A percentile compares a stretch with the other conserved stretches of the same genome.
These are phyloP conservation scores for Malurus cyaneus DNA, from an alignment of 2,113 vertebrate genomes.

Conservation along the genomic window DNA sequence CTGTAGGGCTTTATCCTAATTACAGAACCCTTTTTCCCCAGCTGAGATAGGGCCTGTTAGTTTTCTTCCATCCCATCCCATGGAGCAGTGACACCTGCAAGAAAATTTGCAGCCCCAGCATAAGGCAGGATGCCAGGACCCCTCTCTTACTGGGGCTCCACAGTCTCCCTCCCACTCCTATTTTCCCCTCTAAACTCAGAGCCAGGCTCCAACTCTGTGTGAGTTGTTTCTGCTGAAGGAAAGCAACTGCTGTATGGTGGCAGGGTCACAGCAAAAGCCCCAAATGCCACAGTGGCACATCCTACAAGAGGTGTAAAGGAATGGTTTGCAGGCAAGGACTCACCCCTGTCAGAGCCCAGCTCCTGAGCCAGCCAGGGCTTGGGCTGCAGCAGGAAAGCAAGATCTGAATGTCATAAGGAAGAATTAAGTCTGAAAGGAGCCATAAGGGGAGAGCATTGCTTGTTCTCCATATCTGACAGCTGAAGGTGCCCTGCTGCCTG, in stretches of 20 bases:
- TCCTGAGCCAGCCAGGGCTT: not conserved
- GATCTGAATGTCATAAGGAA: not conserved
- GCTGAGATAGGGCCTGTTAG: not conserved
- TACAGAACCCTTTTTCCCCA: not conserved
- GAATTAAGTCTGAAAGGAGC: not conserved
- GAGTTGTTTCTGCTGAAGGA: not conserved
- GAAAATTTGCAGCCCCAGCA: not conserved
- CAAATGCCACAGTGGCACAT: fast-evolving
- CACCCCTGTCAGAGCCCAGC: not conserved
- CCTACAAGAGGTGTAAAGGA: not conserved
- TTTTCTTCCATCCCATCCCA: not conserved
- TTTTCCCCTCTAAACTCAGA: not conserved
- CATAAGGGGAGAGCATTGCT: not conserved
- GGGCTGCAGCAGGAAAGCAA: not conserved
- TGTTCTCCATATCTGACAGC: not conserved
- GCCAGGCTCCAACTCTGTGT: not conserved
- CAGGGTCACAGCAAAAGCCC: not conserved
- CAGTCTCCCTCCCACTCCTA: not conserved
- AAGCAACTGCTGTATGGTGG: not conserved
- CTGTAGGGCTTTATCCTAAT: not conserved
- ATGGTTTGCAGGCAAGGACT: not conserved
- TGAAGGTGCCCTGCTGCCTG: not conserved
- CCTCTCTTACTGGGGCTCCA: not conserved
- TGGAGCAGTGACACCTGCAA: not conserved
- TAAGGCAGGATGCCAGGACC: not conserved